These are phyloP conservation scores for Dendrolimus kikuchii DNA, from an alignment of 1,140 invertebrate species.

Conservation along the genomic window DNA sequence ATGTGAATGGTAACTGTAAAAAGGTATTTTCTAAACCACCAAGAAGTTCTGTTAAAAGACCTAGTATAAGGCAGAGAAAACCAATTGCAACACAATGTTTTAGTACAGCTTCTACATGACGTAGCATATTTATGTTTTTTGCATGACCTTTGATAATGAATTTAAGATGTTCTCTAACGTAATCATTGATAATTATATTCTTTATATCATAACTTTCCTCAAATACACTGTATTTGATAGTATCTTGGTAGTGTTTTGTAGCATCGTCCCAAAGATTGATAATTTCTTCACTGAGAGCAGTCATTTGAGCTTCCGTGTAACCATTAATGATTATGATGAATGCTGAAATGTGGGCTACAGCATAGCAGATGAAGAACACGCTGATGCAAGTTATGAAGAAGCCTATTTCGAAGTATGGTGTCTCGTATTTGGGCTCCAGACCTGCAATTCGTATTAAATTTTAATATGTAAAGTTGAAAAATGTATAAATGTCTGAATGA, in stretches of 20 bases:
- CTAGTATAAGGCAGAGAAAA: slow-evolving; percentile 1
- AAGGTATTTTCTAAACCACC: slow-evolving; percentile 7
- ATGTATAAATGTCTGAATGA: too few relatives aligned
- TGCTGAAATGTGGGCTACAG: slow-evolving; percentile 22
- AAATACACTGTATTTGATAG: not conserved
- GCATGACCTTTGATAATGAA: slow-evolving; percentile 24
- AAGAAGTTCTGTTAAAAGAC: slow-evolving; percentile 6
- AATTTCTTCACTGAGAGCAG: slow-evolving; percentile 33
- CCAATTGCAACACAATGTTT: slow-evolving; percentile 3
- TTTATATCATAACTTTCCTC: slow-evolving; percentile 3
- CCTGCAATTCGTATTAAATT: slow-evolving; percentile 11
- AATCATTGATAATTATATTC: slow-evolving; percentile 14
- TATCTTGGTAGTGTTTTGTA: slow-evolving; percentile 9
- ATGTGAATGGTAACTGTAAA: slow-evolving; percentile 5
- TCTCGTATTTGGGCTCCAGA: slow-evolving; percentile 29
- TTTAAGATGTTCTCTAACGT: slow-evolving; percentile 16
- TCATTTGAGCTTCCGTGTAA: slow-evolving; percentile 35
- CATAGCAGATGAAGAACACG: slow-evolving; percentile 19
- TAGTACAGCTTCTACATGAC: slow-evolving; percentile 13
- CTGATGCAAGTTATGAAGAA: slow-evolving; percentile 13
- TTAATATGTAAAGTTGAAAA: too few relatives aligned
- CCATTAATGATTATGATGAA: slow-evolving; percentile 34
- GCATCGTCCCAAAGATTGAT: slow-evolving; percentile 32
- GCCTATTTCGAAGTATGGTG: slow-evolving; percentile 40
- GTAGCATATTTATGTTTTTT: slow-evolving; percentile 21